These are phyloP conservation scores for Eupsittula cactorum DNA, from an alignment of 2,113 vertebrate species.

Conservation along the genomic window DNA sequence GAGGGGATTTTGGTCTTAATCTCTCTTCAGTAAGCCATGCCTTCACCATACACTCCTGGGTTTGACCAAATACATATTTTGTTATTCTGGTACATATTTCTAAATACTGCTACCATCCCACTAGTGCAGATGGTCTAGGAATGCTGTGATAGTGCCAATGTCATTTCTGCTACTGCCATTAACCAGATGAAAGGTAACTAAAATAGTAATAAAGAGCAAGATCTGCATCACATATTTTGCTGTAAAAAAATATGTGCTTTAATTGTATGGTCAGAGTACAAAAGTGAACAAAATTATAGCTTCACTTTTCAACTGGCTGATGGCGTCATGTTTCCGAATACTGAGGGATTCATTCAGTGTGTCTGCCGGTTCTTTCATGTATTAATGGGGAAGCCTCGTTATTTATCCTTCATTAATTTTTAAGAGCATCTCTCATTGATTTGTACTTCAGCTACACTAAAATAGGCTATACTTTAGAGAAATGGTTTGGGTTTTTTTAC, in stretches of 20 bases:
- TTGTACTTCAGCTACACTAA: background rate
- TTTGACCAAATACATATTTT: background rate
- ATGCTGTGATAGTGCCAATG: background rate
- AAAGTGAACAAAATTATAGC: background rate
- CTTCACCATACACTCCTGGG: background rate
- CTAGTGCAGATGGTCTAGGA: background rate
- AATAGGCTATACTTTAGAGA: background rate
- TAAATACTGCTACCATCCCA: background rate
- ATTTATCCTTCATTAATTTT: constrained; percentile 48
- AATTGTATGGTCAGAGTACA: background rate
- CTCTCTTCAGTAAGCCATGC: background rate
- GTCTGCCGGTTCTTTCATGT: background rate
- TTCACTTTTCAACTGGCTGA: background rate
- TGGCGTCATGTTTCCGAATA: background rate
- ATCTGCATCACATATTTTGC: background rate
- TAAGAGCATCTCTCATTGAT: constrained; percentile 9
- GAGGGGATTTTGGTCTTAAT: background rate
- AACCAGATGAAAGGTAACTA: background rate
- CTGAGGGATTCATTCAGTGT: background rate
- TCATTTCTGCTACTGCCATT: background rate
- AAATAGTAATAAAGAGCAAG: background rate
- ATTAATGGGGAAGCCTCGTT: background rate
- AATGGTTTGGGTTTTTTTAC: background rate
- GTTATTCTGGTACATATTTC: background rate
- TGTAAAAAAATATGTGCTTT: background rate